phyloP scores from a whole-genome alignment of 2,113 vertebrate genomes.

The Grammomys surdaster region DNA sequence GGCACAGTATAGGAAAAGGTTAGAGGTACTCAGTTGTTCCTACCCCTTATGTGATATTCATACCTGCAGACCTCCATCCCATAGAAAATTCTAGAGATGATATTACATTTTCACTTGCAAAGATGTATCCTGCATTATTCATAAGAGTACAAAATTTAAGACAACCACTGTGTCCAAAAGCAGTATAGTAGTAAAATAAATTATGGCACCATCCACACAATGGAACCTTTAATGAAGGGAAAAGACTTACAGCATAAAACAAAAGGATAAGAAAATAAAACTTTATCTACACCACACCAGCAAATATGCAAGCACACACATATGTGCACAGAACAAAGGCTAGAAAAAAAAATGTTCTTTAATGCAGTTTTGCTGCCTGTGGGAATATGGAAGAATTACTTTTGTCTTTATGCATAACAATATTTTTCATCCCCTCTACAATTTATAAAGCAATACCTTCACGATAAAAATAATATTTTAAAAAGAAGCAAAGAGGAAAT shows the following conservation, averaged over 20 bases:
- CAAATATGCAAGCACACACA: neutral
- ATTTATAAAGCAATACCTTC: neutral
- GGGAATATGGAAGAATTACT: neutral
- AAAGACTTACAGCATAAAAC: neutral
- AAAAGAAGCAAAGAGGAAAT: neutral
- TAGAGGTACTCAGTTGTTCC: neutral
- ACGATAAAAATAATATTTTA: conserved; percentile 36
- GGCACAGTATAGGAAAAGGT: neutral
- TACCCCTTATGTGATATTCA: neutral
- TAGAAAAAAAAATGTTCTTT: neutral
- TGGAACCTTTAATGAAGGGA: neutral
- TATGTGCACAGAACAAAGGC: neutral
- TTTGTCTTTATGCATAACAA: neutral
- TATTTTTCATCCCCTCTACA: conserved; percentile 4
- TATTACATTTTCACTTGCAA: conserved; percentile 62
- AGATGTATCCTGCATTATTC: conserved; percentile 50
- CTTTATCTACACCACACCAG: neutral
- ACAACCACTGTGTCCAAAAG: conserved; percentile 41
- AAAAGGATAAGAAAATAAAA: conserved; percentile 57
- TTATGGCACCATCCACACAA: neutral
- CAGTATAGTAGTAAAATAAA: conserved; percentile 35
- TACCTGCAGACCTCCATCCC: neutral
- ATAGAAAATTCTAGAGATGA: conserved; percentile 7
- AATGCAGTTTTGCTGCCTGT: neutral
- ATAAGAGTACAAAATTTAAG: conserved; percentile 59